A percentile compares a stretch with the other conserved stretches of the same genome.
Evolutionary conservation across 2,888 invertebrate species (phyloP).

Genomic region (Clostera curtula): DNA sequence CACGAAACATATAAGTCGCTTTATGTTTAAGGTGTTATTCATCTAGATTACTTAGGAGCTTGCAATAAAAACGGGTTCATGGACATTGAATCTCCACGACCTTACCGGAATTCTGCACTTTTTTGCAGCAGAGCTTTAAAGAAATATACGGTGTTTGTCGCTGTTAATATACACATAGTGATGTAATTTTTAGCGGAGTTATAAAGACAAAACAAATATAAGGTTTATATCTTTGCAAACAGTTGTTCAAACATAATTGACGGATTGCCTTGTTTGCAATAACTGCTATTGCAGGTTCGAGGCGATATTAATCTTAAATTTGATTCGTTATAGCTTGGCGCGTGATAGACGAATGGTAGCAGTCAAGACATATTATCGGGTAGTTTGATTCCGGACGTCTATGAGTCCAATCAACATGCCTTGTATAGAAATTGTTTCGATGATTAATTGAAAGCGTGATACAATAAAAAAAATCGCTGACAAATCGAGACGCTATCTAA

Average conservation of each 20-base stretch:
- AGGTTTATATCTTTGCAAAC: slow-evolving; percentile 48
- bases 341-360: slow-evolving; percentile 22
- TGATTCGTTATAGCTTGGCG: slow-evolving; percentile 19
- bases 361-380: slow-evolving; percentile 33
- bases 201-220: slow-evolving; percentile 54
- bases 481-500: slow-evolving; percentile 55
- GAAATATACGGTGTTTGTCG: slow-evolving; percentile 40
- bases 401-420: slow-evolving; percentile 40
- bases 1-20: slow-evolving; percentile 46
- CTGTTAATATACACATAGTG: slow-evolving; percentile 52
- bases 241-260: slow-evolving; percentile 37
- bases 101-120: slow-evolving; percentile 62
- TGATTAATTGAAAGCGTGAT: slow-evolving; percentile 53
- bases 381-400: slow-evolving; percentile 36
- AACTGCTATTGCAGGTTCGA: slow-evolving; percentile 14
- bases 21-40: slow-evolving; percentile 59
- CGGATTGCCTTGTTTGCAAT: slow-evolving; percentile 22
- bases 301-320: slow-evolving; percentile 20
- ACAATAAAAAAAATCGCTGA: slow-evolving; percentile 56
- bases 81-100: slow-evolving; percentile 41
- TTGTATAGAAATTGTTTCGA: slow-evolving; percentile 34
- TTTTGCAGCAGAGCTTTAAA: slow-evolving; percentile 57
- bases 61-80: slow-evolving; percentile 57
- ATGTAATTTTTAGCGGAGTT: slow-evolving; percentile 44
- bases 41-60: slow-evolving; percentile 58